Base-by-base conservation (phyloP, 2,797 vertebrate genomes). In the Echiichthys vipera region DNA sequence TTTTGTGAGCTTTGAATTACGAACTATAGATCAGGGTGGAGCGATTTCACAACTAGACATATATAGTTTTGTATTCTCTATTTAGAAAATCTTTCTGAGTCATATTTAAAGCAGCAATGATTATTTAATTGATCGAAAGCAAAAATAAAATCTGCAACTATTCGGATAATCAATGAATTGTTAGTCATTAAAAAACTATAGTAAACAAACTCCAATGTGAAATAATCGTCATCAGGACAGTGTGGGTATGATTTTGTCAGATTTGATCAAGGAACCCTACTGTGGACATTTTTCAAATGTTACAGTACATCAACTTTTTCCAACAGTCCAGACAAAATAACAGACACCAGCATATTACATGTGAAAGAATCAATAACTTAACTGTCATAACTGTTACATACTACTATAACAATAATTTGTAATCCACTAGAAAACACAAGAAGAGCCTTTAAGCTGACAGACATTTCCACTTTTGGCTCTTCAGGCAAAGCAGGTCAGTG, bases 401-500 rank as follows among this genome's bases (percentile, higher is more conserved):
- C 4, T 14, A 27, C 3, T 24, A 24, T 10, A 36, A 43, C 34
- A 68, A 66, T 20, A 1, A 37, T 29, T 9, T 25, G 7, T 25
- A 32, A 56, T 64, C 71, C 10, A 5, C 18, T 39, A 65, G 24
- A 75, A 78, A 53, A 42, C 20, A 14, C 29, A 25, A 36, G 12
- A 71, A 61, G 47, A 61, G 29, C 30, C 25, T 17, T 72, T 9
- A 43, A 40, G 42, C 15, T 47, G 51, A 10, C 49, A 65, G n/a
- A 47, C 50, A 51, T 65, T 65, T 70, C 18, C 45, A 74, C 22
- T 49, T 74, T 64, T 34, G 14, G 66, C 37, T 47, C 14, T 65
- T 68, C 40, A 55, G 57, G 37, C 57, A 75, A 71, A 67, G 47
- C 67, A 82, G 67, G 53, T 71, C 71, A 54, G 5, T 55, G 53